These are phyloP conservation scores for Tupiocoris notatus DNA, from an alignment of 2,888 invertebrate genomes.

Conservation along the genomic window DNA sequence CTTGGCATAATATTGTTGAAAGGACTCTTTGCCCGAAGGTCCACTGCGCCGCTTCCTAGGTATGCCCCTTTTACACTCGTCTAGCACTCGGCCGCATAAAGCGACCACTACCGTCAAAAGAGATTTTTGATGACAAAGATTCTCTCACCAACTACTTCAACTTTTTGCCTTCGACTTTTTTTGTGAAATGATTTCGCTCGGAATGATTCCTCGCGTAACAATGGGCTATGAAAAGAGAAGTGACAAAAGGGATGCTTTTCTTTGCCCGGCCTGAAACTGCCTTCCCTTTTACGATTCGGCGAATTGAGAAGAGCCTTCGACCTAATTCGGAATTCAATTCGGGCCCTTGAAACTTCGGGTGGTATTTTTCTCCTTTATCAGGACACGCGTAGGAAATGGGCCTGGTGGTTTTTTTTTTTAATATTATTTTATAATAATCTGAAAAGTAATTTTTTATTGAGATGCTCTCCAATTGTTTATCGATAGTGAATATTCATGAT, in stretches of 20 bases:
- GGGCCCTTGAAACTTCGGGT: too few relatives aligned
- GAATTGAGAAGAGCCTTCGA: background rate
- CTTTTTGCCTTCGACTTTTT: constrained; percentile 2
- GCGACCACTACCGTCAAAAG: background rate
- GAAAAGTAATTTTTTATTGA: too few relatives aligned
- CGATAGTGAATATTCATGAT: too few relatives aligned
- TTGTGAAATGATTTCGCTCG: constrained; percentile 12
- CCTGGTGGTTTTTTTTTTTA: too few relatives aligned
- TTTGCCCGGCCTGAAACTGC: background rate
- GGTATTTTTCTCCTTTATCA: too few relatives aligned
- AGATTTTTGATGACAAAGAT: background rate
- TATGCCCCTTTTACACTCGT: background rate
- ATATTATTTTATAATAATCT: too few relatives aligned
- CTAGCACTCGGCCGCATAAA: background rate
- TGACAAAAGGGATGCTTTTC: background rate
- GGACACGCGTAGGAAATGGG: too few relatives aligned
- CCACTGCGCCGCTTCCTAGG: background rate
- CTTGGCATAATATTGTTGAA: constrained; percentile 19
- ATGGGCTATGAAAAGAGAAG: background rate
- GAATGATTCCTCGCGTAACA: constrained; percentile 21
- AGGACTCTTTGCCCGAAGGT: background rate
- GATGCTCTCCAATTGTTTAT: too few relatives aligned
- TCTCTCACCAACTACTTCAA: background rate
- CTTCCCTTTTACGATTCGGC: background rate
- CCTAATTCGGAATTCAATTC: constrained; percentile 27